These are phyloP conservation scores for Eulemur mongoz DNA, from an alignment of 2,797 vertebrate genomes.

Conservation along the genomic window DNA sequence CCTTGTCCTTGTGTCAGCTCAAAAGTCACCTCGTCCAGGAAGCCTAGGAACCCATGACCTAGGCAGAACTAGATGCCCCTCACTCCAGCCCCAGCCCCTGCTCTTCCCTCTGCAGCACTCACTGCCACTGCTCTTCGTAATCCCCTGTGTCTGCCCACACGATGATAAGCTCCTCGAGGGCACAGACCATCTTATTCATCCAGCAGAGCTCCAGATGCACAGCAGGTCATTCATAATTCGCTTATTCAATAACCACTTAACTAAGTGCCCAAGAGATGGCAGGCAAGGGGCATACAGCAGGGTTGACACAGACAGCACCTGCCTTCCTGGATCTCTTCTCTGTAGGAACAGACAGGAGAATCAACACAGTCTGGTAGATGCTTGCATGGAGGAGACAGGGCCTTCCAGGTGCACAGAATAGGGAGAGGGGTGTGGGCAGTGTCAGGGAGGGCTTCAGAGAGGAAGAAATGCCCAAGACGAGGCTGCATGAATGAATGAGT, in stretches of 20 bases:
- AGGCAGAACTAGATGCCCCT: neutral
- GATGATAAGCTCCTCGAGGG: neutral
- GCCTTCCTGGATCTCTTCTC: neutral
- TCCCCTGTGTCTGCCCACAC: neutral
- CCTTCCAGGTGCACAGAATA: neutral
- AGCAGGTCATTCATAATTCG: neutral
- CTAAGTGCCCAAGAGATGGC: neutral
- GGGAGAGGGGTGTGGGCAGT: neutral
- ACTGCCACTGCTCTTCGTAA: too few species aligned
- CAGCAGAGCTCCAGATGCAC: neutral
- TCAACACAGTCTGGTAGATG: too few species aligned
- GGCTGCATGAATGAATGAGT: neutral
- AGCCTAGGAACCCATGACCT: neutral
- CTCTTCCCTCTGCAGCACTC: neutral
- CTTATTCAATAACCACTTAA: neutral
- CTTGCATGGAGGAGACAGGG: neutral
- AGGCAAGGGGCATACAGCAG: neutral
- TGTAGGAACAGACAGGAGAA: neutral
- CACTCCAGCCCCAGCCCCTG: accelerated
- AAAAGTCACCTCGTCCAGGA: neutral
- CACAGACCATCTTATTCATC: neutral
- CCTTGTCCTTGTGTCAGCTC: neutral
- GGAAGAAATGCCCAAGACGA: neutral
- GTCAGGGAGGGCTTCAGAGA: neutral
- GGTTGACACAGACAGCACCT: neutral